Base-by-base conservation (phyloP, 2,113 vertebrate genomes). In the Myxocyprinus asiaticus region DNA sequence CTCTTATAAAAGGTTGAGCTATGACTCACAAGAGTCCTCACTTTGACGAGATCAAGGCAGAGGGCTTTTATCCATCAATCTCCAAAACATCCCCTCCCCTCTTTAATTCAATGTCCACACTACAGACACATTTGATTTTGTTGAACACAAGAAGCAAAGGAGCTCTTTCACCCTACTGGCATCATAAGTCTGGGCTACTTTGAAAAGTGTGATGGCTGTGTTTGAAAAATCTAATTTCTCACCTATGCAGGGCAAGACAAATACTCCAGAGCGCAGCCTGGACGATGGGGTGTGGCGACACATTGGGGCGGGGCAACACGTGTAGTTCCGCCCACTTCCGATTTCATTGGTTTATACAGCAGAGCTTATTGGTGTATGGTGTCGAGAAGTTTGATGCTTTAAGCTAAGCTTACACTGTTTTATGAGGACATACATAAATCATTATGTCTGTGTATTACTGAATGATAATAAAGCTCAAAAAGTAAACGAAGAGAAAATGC, bases 161-260 rank as follows among this genome's bases (percentile, higher is more conserved):
- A 74, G 86, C 85, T 87, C 86, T 84, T 89, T 87, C 86, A 77
- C 81, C 76, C 81, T 82, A 84, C 89, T 90, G 88, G 87, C 86
- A 88, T 88, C 88, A 90, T 90, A 88, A 91, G 89, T 89, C 89
- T 89, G 86, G 86, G 78, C 86, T 79, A 80, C 89, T 90, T 87
- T 90, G 86, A 89, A 76, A 90, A 87, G 84, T 86, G 86, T 82
- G 66, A 85, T 81, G 75, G 78, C 82, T 72, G 79, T 88, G 85
- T 83, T 87, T 86, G 84, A 78, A 67, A 63, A 83, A 83, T 81
- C 84, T 87, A 84, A 89, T 91, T 85, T 74, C 85, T 91, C 90
- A 88, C 88, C 88, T 88, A 81, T 81, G 83, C 85, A 88, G 68
- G 79, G 86, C 22, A 33, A 33, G 22, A 33, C 22, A 33, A 33